Percentiles rank a stretch among this genome's conserved stretches.
Evolutionary conservation across 1,140 invertebrate genomes (phyloP).

Genomic region (Coenobita brevimanus): DNA sequence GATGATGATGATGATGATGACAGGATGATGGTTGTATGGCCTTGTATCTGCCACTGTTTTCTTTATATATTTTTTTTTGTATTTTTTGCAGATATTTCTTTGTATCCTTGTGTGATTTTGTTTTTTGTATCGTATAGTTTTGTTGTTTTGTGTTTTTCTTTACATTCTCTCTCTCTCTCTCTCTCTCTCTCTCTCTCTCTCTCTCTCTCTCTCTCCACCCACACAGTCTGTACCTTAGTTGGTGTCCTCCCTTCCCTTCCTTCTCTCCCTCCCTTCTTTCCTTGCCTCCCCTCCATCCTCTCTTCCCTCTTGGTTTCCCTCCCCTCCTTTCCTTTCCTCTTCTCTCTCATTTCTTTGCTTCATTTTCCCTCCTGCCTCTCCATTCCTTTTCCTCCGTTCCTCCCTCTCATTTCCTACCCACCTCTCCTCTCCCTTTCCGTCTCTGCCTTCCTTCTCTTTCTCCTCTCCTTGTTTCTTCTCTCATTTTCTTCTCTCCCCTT

Average conservation of each 20-base stretch:
- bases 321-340: too few relatives aligned
- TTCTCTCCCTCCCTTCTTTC: neutral
- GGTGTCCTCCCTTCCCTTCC: neutral
- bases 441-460: neutral
- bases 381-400: neutral
- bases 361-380: neutral
- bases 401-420: neutral
- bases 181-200: neutral
- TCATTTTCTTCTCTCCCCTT: neutral
- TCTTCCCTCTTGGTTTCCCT: neutral
- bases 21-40: too few relatives aligned
- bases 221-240: neutral
- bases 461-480: constrained; percentile 4
- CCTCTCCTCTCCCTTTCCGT: neutral
- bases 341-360: neutral
- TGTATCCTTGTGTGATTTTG: neutral
- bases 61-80: neutral
- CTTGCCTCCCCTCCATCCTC: too few relatives aligned
- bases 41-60: too few relatives aligned
- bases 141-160: too few relatives aligned
- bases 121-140: too few relatives aligned
- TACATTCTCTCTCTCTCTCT: neutral
- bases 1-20: too few relatives aligned
- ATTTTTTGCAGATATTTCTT: neutral
- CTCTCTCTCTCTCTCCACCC: neutral